These are phyloP conservation scores for Casuarius casuarius DNA, from an alignment of 2,113 vertebrate genomes.

Conservation along the genomic window DNA sequence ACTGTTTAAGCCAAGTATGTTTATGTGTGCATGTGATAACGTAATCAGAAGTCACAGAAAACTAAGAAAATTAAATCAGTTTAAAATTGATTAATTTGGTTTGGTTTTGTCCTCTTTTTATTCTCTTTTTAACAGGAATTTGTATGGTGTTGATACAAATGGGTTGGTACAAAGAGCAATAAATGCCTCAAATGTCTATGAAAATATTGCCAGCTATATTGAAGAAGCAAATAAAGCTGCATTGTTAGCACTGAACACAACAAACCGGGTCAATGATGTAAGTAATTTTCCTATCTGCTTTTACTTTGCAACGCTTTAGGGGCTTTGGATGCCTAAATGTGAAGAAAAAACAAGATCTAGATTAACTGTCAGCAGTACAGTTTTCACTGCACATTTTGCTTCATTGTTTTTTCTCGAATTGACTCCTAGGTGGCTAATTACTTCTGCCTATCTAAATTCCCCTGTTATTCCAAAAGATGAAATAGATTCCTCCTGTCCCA, in stretches of 20 bases:
- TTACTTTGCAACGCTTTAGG: neutral
- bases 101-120: neutral
- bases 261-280: slow-evolving; percentile 87
- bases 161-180: slow-evolving; percentile 93
- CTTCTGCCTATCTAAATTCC: neutral
- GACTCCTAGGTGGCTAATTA: neutral
- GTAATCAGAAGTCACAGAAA: neutral
- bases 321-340: neutral
- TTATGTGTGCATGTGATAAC: neutral
- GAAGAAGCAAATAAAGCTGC: slow-evolving; percentile 86
- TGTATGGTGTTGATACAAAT: slow-evolving; percentile 88
- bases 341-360: neutral
- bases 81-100: neutral
- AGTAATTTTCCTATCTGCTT: slow-evolving; percentile 49
- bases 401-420: neutral
- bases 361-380: neutral
- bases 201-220: slow-evolving; percentile 89
- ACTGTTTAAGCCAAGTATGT: neutral
- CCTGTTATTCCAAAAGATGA: neutral
- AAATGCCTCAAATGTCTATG: slow-evolving; percentile 92
- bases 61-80: neutral
- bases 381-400: neutral
- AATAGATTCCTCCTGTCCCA: neutral
- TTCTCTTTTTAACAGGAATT: slow-evolving; percentile 63
- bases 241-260: slow-evolving; percentile 80